Base-by-base conservation (phyloP, 2,888 invertebrate species). In the Tenodera sinensis region DNA sequence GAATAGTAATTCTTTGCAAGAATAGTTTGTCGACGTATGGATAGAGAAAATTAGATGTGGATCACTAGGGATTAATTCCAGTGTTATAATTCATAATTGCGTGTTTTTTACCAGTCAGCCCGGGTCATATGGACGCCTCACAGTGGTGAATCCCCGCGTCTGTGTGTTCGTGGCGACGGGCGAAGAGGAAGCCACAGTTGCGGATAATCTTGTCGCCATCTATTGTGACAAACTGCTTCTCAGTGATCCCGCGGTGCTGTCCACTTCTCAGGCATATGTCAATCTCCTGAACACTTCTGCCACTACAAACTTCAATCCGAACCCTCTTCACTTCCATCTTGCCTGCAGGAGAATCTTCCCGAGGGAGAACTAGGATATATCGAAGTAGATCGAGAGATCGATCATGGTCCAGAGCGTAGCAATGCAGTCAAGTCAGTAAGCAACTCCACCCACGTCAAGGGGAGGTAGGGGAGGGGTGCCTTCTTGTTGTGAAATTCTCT, bases 311-410 rank as follows among this genome's bases (percentile, higher is more conserved):
- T 71, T 71, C 20, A 71, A 71, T 71, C 20, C 54, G 20, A 71
- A 25, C 54, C 54, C 54, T 71, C 54, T 25, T 71, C 54, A 20
- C 54, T 71, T 87, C 87, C 87, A 83, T 87, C 82, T 83, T 83
- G 87, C 82, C 82, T 83, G 42, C 47, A 71, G 54, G 15, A 47
- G 85, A 85, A 47, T 25, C 27, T 82, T 83, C 83, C 20, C n/a
- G 15, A 34, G 82, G 34, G 30, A 82, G 83, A 83, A 71, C 82
- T 27, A 71, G 89, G 54, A 86, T 86, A 89, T 54, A 89, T 89
- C 83, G 86, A 83, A 89, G 47, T 34, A 87, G 89, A 89, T 83
- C 89, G 89, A 86, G 83, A 86, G 87, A 87, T 89, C 87, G 89
- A 89, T 89, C 83, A 83, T 82, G 86, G 87, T 86, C 85, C 83